Base-by-base conservation (phyloP, 2,797 vertebrate genomes). In the Danio tinwini region DNA sequence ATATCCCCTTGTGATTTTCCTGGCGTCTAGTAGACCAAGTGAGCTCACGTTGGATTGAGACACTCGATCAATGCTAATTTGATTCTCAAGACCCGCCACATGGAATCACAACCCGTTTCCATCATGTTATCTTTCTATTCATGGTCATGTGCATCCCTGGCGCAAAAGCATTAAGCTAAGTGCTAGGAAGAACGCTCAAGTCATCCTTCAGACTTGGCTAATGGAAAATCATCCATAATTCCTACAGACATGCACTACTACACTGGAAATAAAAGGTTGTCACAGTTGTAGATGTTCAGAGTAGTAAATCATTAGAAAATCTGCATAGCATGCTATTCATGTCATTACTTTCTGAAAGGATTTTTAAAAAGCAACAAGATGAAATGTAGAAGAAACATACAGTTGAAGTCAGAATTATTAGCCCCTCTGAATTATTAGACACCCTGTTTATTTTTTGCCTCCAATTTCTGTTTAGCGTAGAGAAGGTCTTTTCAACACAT, bases 81-180 rank as follows among this genome's bases (percentile, higher is more conserved):
- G 3, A 74, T 80, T 29, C 42, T 74, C 61, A 39, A 65, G 58
- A 64, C 68, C 40, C 44, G 50, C 58, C 59, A 62, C n/a, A 58
- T 74, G 11, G 47, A 65, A 69, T 64, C 14, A 40, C 19, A 72
- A 45, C 45, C 61, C 0, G 2, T 50, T 40, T 80, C 45, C 58
- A 17, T 78, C 47, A 78, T 78, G 53, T 6, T 40, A 49, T 39
- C 45, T 50, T 4, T 5, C 61, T 4, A 7, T 78, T 50, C 45
- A 19, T 14, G 39, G 59, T 63, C 47, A 65, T 29, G 29, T 73
- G 29, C 29, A 29, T 16, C 12, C 1, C 0, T 17, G 7, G 21
- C 59, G 13, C 58, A 14, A 52, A 29, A 21, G 12, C 10, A 52
- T 63, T 63, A 50, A 0, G 29, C 14, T 42, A 63, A 75, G 73